Evolutionary conservation across 2,113 vertebrate species (phyloP).

Genomic region (Phrynosoma platyrhinos): DNA sequence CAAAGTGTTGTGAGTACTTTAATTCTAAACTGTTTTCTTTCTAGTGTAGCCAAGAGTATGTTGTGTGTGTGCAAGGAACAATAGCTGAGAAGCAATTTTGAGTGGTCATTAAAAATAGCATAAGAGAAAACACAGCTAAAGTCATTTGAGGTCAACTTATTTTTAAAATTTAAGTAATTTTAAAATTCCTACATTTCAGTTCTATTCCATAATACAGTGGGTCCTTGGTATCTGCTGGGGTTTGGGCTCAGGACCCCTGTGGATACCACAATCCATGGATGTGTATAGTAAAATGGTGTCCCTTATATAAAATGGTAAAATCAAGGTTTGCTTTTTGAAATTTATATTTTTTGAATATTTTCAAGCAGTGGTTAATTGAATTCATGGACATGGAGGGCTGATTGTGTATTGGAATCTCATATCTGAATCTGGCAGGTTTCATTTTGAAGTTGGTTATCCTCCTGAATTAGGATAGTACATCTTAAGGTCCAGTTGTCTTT

Average conservation of each 20-base stretch:
- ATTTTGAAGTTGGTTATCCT: background rate
- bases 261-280: no score
- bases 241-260: no score
- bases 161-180: background rate
- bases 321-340: no score
- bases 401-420: conserved; percentile 22
- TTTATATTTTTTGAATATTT: no score
- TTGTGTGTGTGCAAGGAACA: background rate
- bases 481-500: background rate
- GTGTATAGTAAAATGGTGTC: no score
- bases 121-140: background rate
- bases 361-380: no score
- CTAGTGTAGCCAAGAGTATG: background rate
- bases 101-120: background rate
- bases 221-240: no score
- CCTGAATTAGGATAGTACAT: conserved; percentile 10
- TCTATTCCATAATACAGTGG: background rate
- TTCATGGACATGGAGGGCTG: no score
- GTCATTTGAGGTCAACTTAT: background rate
- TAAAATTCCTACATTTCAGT: background rate
- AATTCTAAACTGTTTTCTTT: conserved; percentile 2
- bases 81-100: conserved; percentile 10
- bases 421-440: background rate
- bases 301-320: no score
- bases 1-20: conserved; percentile 18